A percentile compares a stretch with the other conserved stretches of the same genome.
Evolutionary conservation across 2,113 vertebrate genomes (phyloP).

Genomic region (Chauna torquata): DNA sequence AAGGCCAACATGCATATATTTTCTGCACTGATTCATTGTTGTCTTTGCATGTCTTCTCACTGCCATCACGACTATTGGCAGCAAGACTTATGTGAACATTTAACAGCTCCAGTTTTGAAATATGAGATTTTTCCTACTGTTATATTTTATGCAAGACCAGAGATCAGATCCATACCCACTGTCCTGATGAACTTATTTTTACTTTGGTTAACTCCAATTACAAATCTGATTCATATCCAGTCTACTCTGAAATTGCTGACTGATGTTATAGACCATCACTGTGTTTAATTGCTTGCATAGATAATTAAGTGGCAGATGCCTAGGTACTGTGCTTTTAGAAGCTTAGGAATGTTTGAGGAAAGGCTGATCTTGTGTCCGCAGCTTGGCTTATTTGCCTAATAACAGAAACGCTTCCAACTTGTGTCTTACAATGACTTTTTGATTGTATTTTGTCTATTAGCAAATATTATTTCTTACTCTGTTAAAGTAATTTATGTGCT

Average conservation of each 20-base stretch:
- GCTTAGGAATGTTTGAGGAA: background rate
- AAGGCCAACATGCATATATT: background rate
- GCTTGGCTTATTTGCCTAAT: background rate
- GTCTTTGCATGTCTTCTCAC: background rate
- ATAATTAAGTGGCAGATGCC: background rate
- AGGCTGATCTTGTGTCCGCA: background rate
- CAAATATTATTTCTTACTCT: background rate
- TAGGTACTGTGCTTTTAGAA: background rate
- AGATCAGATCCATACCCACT: background rate
- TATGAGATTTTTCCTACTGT: accelerated
- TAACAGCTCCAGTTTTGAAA: background rate
- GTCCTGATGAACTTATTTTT: background rate
- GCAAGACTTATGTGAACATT: background rate
- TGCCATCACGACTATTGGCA: background rate
- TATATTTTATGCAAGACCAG: background rate
- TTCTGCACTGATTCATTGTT: background rate
- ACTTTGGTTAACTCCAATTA: background rate
- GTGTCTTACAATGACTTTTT: background rate
- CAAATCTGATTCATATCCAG: background rate
- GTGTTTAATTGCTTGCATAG: background rate
- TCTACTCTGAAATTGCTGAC: background rate
- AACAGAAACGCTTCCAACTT: background rate
- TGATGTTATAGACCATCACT: background rate
- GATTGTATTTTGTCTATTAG: background rate
- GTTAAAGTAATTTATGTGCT: background rate